Conservation (phyloP, 2,113 vertebrate species). For the Prinia subflava region DNA sequence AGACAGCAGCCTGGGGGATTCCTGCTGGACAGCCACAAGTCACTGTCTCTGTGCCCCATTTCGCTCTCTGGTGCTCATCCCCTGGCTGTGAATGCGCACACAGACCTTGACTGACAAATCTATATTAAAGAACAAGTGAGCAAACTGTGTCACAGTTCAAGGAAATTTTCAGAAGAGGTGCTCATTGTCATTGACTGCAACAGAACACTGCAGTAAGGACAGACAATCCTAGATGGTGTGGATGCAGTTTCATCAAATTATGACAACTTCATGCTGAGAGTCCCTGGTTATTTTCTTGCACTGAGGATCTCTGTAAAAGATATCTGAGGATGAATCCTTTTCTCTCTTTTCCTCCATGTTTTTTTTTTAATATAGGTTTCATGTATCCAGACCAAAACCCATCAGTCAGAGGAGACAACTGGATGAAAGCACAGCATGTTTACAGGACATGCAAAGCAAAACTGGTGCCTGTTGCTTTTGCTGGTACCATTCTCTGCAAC, state of each 20-base stretch:
- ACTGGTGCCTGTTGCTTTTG: not conserved
- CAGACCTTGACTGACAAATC: not conserved
- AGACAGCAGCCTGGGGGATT: not conserved
- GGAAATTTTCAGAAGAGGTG: not conserved
- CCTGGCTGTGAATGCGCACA: not conserved
- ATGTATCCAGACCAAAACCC: not conserved
- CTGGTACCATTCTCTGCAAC: not conserved
- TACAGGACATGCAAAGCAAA: not conserved
- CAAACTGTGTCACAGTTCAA: not conserved
- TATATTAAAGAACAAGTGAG: not conserved
- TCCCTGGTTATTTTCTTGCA: not conserved
- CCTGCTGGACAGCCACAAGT: not conserved
- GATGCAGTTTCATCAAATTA: not conserved
- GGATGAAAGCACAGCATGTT: rapidly evolving
- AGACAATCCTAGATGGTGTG: not conserved
- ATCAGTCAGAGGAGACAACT: not conserved
- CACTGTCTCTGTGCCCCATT: not conserved
- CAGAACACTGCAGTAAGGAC: not conserved
- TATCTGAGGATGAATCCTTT: not conserved
- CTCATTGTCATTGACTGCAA: not conserved
- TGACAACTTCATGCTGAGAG: not conserved
- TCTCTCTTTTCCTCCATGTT: not conserved
- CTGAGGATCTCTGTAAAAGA: not conserved
- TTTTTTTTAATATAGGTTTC: not conserved
- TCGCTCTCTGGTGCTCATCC: not conserved